These are phyloP conservation scores for Rhagium mordax DNA, from an alignment of 2,888 invertebrate species.

Conservation along the genomic window DNA sequence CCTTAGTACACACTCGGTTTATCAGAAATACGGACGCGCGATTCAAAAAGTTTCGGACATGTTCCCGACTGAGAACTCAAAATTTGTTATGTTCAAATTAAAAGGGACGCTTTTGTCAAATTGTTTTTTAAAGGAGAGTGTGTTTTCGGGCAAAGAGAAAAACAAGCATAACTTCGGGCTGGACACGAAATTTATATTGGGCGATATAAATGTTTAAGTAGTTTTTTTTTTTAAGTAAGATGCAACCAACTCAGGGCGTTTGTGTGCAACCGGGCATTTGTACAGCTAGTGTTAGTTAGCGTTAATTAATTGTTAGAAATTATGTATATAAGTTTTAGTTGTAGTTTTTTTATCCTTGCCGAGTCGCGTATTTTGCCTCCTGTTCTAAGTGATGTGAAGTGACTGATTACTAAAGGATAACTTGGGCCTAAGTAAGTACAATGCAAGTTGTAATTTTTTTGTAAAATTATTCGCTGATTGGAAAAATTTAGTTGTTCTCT, in stretches of 20 bases:
- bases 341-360: not conserved
- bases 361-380: constrained; percentile 11
- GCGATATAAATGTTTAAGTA: constrained; percentile 39
- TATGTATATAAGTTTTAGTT: constrained; percentile 11
- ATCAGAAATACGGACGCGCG: constrained; percentile 58
- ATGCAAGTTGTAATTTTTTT: no score
- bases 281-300: constrained; percentile 38
- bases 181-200: constrained; percentile 36
- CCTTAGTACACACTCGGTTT: constrained; percentile 59
- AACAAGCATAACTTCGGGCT: constrained; percentile 40
- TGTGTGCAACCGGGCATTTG: constrained; percentile 67
- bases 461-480: no score
- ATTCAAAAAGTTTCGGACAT: constrained; percentile 52
- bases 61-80: constrained; percentile 49
- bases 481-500: no score
- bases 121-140: constrained; percentile 41
- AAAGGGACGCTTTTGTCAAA: constrained; percentile 17
- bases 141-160: constrained; percentile 53
- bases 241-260: constrained; percentile 69
- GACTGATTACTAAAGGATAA: not conserved
- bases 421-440: not conserved
- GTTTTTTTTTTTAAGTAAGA: constrained; percentile 37
- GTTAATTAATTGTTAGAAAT: constrained; percentile 3
- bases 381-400: constrained; percentile 1
- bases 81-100: not conserved